These are phyloP conservation scores for Prosapia bicincta DNA, from an alignment of 2,888 invertebrate genomes.

Conservation along the genomic window DNA sequence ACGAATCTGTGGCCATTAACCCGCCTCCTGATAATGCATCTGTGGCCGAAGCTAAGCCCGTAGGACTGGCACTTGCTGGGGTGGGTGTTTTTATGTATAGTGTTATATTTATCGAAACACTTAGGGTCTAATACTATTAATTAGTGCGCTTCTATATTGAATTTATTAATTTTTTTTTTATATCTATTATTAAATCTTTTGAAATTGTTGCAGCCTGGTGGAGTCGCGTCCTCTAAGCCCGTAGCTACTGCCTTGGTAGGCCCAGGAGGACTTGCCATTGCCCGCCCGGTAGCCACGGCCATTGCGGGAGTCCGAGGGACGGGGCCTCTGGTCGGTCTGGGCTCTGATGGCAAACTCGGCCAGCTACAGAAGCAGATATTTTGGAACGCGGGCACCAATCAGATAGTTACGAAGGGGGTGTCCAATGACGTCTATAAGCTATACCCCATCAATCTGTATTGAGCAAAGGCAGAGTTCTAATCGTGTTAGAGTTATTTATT, in stretches of 20 bases:
- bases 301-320: constrained; percentile 60
- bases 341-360: not conserved
- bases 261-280: constrained; percentile 64
- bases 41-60: constrained; percentile 72
- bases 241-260: constrained; percentile 68
- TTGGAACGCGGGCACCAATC: constrained; percentile 10
- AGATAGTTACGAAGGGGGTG: not conserved
- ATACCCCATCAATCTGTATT: constrained; percentile 19
- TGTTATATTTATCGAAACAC: too few relatives aligned
- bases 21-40: constrained; percentile 57
- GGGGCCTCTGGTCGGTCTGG: constrained; percentile 18
- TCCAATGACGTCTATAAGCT: not conserved
- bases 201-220: too few relatives aligned
- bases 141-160: too few relatives aligned
- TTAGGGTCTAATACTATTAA: too few relatives aligned
- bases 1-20: constrained; percentile 48
- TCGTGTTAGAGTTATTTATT: too few relatives aligned
- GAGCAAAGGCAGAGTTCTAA: too few relatives aligned
- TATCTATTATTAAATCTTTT: too few relatives aligned
- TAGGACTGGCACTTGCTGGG: constrained; percentile 51
- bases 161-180: too few relatives aligned
- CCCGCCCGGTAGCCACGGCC: constrained; percentile 68
- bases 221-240: constrained; percentile 69
- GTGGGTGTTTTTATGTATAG: too few relatives aligned
- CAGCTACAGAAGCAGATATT: not conserved